Conservation (phyloP, 2,797 vertebrate genomes). For the Poeciliopsis gracilis region DNA sequence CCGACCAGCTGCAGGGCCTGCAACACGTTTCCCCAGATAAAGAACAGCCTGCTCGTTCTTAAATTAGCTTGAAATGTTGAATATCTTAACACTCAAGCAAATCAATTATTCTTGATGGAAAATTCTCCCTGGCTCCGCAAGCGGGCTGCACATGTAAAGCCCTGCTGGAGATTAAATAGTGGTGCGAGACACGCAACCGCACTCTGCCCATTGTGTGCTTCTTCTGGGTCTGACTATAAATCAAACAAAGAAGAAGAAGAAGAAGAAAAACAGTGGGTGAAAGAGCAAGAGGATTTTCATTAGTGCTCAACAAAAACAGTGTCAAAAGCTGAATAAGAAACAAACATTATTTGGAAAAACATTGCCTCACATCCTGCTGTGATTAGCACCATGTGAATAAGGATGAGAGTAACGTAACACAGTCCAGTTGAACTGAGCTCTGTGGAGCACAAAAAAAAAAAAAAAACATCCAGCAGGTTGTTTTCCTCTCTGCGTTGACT, state of each 20-base stretch:
- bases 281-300: neutral
- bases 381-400: neutral
- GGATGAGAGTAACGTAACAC: neutral
- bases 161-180: neutral
- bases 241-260: neutral
- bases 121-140: neutral
- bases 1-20: neutral
- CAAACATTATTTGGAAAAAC: too few relatives aligned
- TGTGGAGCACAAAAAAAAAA: neutral
- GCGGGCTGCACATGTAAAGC: neutral
- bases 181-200: neutral
- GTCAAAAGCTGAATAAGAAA: neutral
- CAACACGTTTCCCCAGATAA: neutral
- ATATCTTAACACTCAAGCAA: neutral
- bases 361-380: too few relatives aligned
- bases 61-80: neutral
- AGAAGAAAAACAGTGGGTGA: neutral
- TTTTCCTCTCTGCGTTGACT: conserved; percentile 48
- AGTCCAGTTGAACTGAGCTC: neutral
- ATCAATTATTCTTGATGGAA: neutral
- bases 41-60: neutral
- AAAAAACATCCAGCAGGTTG: neutral
- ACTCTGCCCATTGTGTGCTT: neutral
- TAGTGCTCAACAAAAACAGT: neutral
- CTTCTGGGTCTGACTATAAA: neutral